Evolutionary conservation across 23 tunicate genomes (phyloP), one percentile per base, ranked within the genome.

Genomic region (Trididemnum clinides): DNA sequence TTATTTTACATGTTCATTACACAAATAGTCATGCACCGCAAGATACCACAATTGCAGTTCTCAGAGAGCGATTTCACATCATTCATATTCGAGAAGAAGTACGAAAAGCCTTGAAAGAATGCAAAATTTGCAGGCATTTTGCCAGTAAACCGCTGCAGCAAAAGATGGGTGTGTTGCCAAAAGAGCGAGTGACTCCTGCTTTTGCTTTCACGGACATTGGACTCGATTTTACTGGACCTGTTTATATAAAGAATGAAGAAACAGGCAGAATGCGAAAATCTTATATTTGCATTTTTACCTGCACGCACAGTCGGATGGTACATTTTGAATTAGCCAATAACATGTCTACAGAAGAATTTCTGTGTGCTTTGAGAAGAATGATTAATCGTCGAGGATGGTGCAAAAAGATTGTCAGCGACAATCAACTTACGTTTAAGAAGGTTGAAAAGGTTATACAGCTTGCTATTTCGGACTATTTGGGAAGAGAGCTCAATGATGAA

Each of bases 381-480:
- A 66, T 66, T 32, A 66, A 66, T 66, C 75, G 37, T 31, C 37
- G 37, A 3, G 75, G 75, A 3, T 66, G 36, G 37, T 66, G 75
- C 22, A 20, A 31, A 3, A 28, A 20, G 37, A 66, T 66, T 32
- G 37, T 66, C 7, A 66, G 75, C 31, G 75, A 66, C 31, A 66
- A 66, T 66, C 75, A 66, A 32, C 5, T 6, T 29, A 66, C 75
- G n/a, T 66, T 66, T 23, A 66, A 66, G 31, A 66, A 66, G 75
- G 75, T 37, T 44, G 15, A 44, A 15, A 44, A 44, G 15, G 15
- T 44, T 15, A 44, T 44, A 44, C 10, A 15, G 10, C 12, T 7
- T 44, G 15, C 10, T 15, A 10, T 59, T 59, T 15, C 66, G 20
- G 25, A 59, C 20, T 15, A 59, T 12, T 59, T 59, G 3, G 66